Base-by-base conservation (phyloP, 2,888 invertebrate genomes). In the Aricia artaxerxes region DNA sequence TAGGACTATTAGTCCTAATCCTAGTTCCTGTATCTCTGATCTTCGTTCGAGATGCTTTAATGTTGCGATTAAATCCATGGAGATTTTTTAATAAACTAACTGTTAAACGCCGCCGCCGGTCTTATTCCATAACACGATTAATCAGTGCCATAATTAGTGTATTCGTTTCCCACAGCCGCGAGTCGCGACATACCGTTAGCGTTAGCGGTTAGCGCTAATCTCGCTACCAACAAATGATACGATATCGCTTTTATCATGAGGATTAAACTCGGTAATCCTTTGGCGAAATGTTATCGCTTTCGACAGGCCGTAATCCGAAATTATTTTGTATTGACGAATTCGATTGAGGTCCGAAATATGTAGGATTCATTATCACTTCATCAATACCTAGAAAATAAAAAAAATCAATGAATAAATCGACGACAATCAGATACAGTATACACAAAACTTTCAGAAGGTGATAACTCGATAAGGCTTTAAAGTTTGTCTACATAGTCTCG, bases 121-220 rank as follows among this genome's bases (percentile, higher is more conserved):
- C 31, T 31, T 24, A 60, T 60, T 60, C 57, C n/a, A 61, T 31
- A 64, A 31, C 35, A 69, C 35, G 24, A 69, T 38, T 31, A 69
- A 69, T 69, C 31, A 69, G 35, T 35, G 1, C 11, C 6, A 35
- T 13, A 38, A 35, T 38, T 35, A 4, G 11, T 69, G 35, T 24
- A 24, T 69, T 69, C 69, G 35, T 69, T 69, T 69, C 69, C 69
- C 69, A 13, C 35, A 35, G 13, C 69, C 35, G 16, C 69, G 69
- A 13, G 13, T 38, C 35, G 16, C 69, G 69, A 13, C 31, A 31
- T 31, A 31, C 31, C 31, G 69, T 69, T 38, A 69, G 35, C 69
- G 69, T 16, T 69, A 69, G 24, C 24, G 24, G 69, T 69, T 38
- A 69, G 35, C 69, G 69, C 35, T 69, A 69, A 69, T 69, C 69